phyloP scores from a whole-genome alignment of 2,888 invertebrate genomes.

The Homarus gammarus region DNA sequence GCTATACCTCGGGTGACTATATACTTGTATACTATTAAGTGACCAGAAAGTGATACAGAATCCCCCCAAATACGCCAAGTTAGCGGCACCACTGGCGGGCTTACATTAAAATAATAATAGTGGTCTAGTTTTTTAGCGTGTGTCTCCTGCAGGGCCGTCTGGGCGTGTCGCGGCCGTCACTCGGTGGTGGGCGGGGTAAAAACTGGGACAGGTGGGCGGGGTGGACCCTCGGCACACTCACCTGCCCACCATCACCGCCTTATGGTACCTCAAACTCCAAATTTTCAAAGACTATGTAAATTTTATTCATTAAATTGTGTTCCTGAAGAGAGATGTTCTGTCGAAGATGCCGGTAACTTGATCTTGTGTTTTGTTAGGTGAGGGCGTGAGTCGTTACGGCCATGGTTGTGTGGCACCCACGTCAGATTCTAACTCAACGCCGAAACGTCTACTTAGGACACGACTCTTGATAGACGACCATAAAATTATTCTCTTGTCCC shows the following conservation, averaged over 20 bases:
- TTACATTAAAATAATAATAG: neutral
- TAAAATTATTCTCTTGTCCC: too few species aligned
- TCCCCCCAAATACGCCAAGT: neutral
- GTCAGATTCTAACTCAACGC: neutral
- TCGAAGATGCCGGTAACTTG: neutral
- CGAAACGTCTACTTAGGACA: neutral
- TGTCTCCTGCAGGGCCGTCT: neutral
- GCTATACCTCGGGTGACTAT: too few species aligned
- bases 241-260: neutral
- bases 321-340: neutral
- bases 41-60: neutral
- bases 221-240: neutral
- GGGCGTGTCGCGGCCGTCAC: neutral
- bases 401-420: neutral
- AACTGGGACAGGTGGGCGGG: conserved; percentile 11
- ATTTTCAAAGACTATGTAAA: neutral
- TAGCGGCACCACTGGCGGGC: neutral
- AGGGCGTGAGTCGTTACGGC: neutral
- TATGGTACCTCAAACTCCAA: neutral
- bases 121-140: neutral
- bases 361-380: neutral
- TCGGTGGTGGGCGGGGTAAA: conserved; percentile 14
- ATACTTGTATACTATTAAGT: too few species aligned
- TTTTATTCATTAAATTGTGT: neutral
- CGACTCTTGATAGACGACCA: too few species aligned